phyloP scores from a whole-genome alignment of 2,797 vertebrate species.

The Remorina albescens region DNA sequence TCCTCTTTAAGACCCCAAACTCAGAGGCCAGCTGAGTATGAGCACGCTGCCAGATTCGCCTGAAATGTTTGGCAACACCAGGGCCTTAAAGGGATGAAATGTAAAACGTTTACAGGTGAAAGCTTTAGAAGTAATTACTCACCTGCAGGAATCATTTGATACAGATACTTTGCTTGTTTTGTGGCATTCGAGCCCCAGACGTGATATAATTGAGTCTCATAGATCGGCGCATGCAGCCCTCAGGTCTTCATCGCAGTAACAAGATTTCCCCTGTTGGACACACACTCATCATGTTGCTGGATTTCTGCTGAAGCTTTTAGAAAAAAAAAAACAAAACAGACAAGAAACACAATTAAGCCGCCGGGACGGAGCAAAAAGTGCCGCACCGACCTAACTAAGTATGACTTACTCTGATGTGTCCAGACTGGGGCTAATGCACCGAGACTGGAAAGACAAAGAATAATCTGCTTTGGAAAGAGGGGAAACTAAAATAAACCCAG shows the following conservation, averaged over 20 bases:
- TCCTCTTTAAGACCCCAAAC: background rate
- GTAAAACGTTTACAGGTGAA: background rate
- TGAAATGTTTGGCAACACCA: background rate
- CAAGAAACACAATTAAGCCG: conserved; percentile 71
- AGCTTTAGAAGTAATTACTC: conserved; percentile 16
- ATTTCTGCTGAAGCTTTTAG: conserved; percentile 62
- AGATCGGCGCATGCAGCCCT: conserved; percentile 58
- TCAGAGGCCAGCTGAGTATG: background rate
- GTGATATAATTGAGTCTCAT: conserved; percentile 62
- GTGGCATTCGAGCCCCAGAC: conserved; percentile 63
- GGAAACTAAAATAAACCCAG: conserved; percentile 31
- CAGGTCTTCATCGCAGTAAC: conserved; percentile 72
- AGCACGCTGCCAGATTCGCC: background rate
- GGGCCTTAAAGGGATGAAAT: background rate
- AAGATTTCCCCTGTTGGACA: conserved; percentile 64
- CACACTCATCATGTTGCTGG: conserved; percentile 69
- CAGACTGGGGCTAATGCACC: conserved; percentile 42
- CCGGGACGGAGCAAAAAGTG: conserved; percentile 53
- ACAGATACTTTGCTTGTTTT: conserved; percentile 76
- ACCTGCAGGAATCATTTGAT: conserved; percentile 85
- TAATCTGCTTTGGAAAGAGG: conserved; percentile 52
- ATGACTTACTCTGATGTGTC: conserved; percentile 66
- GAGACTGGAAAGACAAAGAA: conserved; percentile 53
- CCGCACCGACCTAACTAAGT: conserved; percentile 51
- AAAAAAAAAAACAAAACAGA: conserved; percentile 39